Evolutionary conservation across 2,888 invertebrate genomes (phyloP).

Genomic region (Polyommatus icarus): DNA sequence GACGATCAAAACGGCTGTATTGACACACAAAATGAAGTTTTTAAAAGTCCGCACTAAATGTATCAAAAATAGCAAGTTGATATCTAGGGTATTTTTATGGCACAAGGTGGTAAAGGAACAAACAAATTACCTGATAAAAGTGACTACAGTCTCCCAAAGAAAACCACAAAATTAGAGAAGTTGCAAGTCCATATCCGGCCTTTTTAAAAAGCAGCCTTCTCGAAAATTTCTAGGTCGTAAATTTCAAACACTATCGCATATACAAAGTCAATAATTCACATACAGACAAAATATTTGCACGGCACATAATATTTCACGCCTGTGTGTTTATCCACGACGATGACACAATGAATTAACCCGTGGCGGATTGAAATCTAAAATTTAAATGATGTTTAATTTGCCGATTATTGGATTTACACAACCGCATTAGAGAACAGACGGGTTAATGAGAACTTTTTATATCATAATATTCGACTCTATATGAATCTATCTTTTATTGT

Average conservation of each 20-base stretch:
- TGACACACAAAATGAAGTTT: neutral
- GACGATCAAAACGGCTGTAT: neutral
- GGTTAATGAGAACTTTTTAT: neutral
- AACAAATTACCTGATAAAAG: neutral
- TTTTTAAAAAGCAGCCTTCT: neutral
- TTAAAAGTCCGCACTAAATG: too few relatives aligned
- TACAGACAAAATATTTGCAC: neutral
- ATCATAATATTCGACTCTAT: neutral
- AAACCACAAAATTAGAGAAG: too few relatives aligned
- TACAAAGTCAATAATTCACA: neutral
- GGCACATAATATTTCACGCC: slow-evolving; percentile 7
- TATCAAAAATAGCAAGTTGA: too few relatives aligned
- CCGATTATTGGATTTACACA: neutral
- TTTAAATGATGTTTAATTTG: slow-evolving; percentile 27
- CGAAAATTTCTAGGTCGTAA: neutral
- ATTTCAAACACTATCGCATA: neutral
- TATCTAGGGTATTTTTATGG: neutral
- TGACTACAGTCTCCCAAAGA: too few relatives aligned
- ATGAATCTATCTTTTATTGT: neutral
- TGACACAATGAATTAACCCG: slow-evolving; percentile 16
- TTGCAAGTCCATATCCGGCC: too few relatives aligned
- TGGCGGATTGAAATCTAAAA: slow-evolving; percentile 15
- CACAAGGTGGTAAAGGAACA: neutral
- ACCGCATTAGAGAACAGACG: slow-evolving; percentile 6
- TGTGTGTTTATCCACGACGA: neutral